Evolutionary conservation across 2,797 vertebrate genomes (phyloP).

Genomic region (Ceryle rudis): DNA sequence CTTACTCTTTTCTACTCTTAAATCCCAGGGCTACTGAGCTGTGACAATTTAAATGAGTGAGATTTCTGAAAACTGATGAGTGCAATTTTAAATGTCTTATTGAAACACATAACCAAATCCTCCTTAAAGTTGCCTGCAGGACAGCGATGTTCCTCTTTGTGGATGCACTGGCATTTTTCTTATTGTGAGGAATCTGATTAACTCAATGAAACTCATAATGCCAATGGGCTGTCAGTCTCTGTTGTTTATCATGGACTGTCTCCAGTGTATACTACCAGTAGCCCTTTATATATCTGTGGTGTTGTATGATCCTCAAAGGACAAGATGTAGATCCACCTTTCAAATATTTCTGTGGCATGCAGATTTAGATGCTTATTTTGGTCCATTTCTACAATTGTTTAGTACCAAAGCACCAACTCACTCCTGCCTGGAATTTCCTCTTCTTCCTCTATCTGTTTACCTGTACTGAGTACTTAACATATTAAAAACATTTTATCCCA

Average conservation of each 20-base stretch:
- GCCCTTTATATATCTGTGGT: neutral
- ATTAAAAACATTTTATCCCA: neutral
- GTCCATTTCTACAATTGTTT: neutral
- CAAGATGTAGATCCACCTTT: neutral
- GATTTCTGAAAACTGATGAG: slow-evolving; percentile 75
- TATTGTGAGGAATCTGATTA: slow-evolving; percentile 25
- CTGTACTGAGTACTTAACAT: neutral
- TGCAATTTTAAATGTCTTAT: slow-evolving; percentile 67
- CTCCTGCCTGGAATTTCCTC: neutral
- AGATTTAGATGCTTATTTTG: neutral
- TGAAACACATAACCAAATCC: slow-evolving; percentile 56
- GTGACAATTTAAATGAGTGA: slow-evolving; percentile 75
- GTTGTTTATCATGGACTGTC: neutral
- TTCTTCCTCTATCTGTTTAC: neutral
- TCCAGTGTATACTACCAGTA: neutral
- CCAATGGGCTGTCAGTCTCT: neutral
- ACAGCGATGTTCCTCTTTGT: neutral
- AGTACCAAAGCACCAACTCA: neutral
- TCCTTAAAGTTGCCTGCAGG: slow-evolving; percentile 67
- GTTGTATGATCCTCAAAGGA: neutral
- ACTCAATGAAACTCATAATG: neutral
- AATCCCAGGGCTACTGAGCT: slow-evolving; percentile 68
- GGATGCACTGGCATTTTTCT: neutral
- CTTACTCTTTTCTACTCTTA: slow-evolving; percentile 56
- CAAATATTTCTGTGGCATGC: neutral